Conservation (phyloP, 1,140 invertebrate species). For the Thalassaphorura encarpata region DNA sequence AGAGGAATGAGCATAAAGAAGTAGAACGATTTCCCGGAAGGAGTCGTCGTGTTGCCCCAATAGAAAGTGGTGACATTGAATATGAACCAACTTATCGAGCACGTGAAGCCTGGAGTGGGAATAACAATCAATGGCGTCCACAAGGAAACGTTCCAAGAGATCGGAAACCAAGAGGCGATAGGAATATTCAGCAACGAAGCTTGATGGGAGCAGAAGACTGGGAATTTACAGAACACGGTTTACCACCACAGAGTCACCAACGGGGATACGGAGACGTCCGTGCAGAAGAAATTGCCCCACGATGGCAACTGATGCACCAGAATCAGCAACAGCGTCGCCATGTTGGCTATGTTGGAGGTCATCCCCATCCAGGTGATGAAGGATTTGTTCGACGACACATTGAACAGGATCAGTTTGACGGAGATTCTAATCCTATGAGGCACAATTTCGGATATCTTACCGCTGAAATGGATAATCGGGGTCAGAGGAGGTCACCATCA, state of each 20-base stretch:
- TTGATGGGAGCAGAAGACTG: conserved; percentile 19
- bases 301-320: conserved; percentile 20
- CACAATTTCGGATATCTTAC: too few relatives aligned
- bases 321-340: neutral
- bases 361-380: conserved; percentile 17
- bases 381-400: conserved; percentile 1
- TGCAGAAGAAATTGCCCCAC: conserved; percentile 23
- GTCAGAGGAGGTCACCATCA: too few relatives aligned
- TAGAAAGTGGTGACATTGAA: conserved; percentile 7
- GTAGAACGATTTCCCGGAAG: neutral
- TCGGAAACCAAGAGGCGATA: too few relatives aligned
- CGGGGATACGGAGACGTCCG: conserved; percentile 2
- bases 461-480: too few relatives aligned
- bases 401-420: neutral
- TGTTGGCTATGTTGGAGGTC: conserved; percentile 13
- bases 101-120: neutral
- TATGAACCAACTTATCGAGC: neutral
- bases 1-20: neutral
- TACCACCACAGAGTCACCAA: too few relatives aligned
- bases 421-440: neutral
- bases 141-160: neutral
- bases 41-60: neutral
- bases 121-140: neutral
- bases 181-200: neutral
- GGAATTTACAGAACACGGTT: conserved; percentile 25